Evolutionary conservation across 2,113 vertebrate species (phyloP).

Genomic region (Mustelus asterias): DNA sequence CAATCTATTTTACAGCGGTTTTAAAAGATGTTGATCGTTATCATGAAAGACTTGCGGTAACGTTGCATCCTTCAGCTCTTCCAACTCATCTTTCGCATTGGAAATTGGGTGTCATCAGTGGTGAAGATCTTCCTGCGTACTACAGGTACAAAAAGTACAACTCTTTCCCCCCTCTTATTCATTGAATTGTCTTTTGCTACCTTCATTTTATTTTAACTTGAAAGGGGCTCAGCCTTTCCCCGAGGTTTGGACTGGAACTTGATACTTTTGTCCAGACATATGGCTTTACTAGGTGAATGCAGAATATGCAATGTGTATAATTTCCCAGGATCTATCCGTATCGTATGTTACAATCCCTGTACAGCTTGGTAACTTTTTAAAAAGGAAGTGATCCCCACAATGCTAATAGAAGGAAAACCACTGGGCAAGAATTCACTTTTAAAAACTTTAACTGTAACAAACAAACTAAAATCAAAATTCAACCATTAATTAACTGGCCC

Average conservation of each 20-base stretch:
- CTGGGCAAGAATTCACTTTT: neutral
- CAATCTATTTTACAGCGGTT: constrained; percentile 59
- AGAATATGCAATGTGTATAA: neutral
- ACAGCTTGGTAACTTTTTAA: neutral
- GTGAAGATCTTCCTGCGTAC: constrained; percentile 82
- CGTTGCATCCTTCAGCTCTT: constrained; percentile 72
- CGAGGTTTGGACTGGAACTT: too few species aligned
- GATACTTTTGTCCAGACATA: too few species aligned
- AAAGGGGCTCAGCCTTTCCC: too few species aligned
- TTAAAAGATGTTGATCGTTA: constrained; percentile 94
- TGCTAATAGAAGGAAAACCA: neutral
- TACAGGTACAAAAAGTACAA: constrained; percentile 65
- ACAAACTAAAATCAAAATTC: neutral
- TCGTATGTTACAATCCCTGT: neutral
- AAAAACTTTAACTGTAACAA: neutral
- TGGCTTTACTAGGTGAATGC: neutral
- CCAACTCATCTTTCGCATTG: constrained; percentile 60
- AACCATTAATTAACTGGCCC: neutral
- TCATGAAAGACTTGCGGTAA: constrained; percentile 84
- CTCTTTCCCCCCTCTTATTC: neutral
- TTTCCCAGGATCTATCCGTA: neutral
- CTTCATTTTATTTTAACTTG: too few species aligned
- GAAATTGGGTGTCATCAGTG: constrained; percentile 80
- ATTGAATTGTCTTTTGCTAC: too few species aligned
- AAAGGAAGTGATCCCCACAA: neutral